These are phyloP conservation scores for Darwinula stevensoni DNA, from an alignment of 2,888 invertebrate species.

Conservation along the genomic window DNA sequence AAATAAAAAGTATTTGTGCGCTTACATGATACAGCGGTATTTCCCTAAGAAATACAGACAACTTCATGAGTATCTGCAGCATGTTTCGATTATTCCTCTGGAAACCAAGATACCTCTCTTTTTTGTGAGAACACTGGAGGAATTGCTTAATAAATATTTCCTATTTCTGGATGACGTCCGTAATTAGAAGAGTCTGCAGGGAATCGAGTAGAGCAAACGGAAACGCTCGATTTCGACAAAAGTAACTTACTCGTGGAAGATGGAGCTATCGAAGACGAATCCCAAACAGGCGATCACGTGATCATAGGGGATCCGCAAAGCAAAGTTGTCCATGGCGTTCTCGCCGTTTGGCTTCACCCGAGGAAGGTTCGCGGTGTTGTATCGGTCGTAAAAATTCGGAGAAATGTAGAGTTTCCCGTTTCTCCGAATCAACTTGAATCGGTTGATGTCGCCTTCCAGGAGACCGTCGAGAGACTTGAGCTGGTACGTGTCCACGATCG, in stretches of 20 bases:
- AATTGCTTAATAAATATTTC: too few relatives aligned
- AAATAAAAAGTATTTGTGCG: too few relatives aligned
- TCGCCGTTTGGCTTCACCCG: not conserved
- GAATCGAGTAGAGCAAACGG: too few relatives aligned
- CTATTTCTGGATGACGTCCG: too few relatives aligned
- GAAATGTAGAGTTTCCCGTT: slow-evolving; percentile 12
- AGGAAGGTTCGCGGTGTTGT: not conserved
- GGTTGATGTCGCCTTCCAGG: slow-evolving; percentile 15
- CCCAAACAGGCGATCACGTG: slow-evolving; percentile 18
- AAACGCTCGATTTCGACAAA: too few relatives aligned
- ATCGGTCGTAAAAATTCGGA: not conserved
- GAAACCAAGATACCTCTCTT: too few relatives aligned
- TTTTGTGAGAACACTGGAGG: too few relatives aligned
- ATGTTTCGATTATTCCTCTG: too few relatives aligned
- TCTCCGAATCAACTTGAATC: slow-evolving; percentile 11
- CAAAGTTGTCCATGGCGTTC: slow-evolving; percentile 14
- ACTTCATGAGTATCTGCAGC: too few relatives aligned
- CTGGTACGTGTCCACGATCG: slow-evolving; percentile 18
- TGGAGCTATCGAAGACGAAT: slow-evolving; percentile 16
- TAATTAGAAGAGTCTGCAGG: too few relatives aligned
- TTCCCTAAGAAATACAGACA: too few relatives aligned
- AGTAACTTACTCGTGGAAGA: slow-evolving; percentile 14
- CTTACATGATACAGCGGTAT: too few relatives aligned
- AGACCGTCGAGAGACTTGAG: slow-evolving; percentile 19
- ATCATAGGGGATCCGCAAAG: slow-evolving; percentile 17